These are phyloP conservation scores for Atta texana DNA, from an alignment of 1,140 invertebrate genomes.

Conservation along the genomic window DNA sequence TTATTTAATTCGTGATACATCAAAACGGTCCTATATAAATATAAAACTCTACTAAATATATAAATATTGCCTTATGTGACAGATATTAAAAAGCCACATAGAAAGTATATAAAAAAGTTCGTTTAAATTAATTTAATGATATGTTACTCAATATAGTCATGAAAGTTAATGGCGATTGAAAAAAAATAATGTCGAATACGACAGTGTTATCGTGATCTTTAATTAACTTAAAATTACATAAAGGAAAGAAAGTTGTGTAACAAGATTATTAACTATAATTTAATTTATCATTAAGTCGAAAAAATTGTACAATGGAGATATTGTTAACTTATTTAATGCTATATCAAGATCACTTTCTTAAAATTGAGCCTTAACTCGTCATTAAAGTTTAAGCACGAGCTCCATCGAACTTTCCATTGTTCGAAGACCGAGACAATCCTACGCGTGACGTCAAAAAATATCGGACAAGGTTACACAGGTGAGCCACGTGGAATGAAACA, in stretches of 20 bases:
- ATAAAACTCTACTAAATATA: no score
- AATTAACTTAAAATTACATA: neutral
- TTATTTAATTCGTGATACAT: no score
- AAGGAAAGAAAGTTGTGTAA: neutral
- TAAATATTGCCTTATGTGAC: neutral
- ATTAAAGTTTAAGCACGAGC: slow-evolving; percentile 24
- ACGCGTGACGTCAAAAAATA: slow-evolving; percentile 46
- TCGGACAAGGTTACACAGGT: slow-evolving; percentile 64
- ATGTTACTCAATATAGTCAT: neutral
- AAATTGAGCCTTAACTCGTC: neutral
- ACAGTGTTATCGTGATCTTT: neutral
- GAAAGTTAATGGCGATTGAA: neutral
- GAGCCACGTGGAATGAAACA: slow-evolving; percentile 52
- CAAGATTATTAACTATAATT: neutral
- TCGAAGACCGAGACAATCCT: neutral
- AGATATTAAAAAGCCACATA: neutral
- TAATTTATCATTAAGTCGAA: slow-evolving; percentile 9
- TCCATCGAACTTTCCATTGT: slow-evolving; percentile 50
- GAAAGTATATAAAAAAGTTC: neutral
- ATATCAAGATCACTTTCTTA: neutral
- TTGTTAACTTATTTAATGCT: neutral
- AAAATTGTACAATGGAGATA: neutral
- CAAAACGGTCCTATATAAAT: no score
- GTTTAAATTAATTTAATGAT: neutral
- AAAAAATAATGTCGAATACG: neutral